Evolutionary conservation across 64 coral and sea anemone species (phyloP), one percentile per base, ranked within the genome.

Genomic region (Porites australiensis): DNA sequence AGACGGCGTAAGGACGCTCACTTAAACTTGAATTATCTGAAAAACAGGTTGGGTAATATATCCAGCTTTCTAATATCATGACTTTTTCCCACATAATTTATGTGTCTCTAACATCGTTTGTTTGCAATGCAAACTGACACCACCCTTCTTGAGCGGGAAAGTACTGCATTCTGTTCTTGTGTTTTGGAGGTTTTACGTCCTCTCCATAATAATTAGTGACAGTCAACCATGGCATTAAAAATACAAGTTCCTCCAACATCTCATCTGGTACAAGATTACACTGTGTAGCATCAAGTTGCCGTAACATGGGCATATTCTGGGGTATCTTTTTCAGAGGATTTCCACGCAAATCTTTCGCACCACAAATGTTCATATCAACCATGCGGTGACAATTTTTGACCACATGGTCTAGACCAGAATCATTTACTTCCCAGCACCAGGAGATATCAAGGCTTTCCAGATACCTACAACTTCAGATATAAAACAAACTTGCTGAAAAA

Each of bases 351-450:
- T 88, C 86, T 44, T 89, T 66, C 20, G 93, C 48, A 59, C 97
- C 97, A 85, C 88, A 74, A 46, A 98, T 74, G 44, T 85, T 91
- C 12, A 93, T 64, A 16, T 64, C 75, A 90, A 91, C 60, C 82
- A 98, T 75, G 10, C 69, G 66, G 23, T 54, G 47, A 45, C 97
- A 98, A 1, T 73, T 79, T 62, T 57, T 43, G 23, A 98, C 51
- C 52, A 98, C 76, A 53, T 85, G 73, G 2, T 74, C 60, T 3
- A 98, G 83, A 46, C 97, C 97, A 52, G 52, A 45, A 87, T 98
- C 97, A 61, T 94, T 96, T 49, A 98, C 68, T 27, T 91, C 88
- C 91, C 97, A 98, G 58, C 97, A 98, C 97, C 97, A 98, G 12
- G 97, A 96, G 16, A 98, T 86, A 80, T 98, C 91, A 22, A 98